phyloP scores from a whole-genome alignment of 2,797 vertebrate species.

The Pseudochaenichthys georgianus region DNA sequence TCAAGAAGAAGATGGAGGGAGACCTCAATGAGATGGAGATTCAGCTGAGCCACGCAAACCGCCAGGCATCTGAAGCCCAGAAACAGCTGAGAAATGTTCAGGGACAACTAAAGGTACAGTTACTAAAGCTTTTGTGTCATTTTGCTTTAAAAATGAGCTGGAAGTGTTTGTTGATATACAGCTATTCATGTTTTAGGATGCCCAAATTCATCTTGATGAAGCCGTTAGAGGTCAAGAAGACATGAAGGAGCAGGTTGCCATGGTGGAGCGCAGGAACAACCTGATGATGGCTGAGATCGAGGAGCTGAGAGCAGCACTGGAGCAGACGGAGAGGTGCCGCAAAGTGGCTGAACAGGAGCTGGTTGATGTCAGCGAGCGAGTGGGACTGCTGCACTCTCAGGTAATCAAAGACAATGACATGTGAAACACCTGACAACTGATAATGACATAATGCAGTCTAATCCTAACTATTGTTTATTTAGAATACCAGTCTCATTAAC shows the following conservation, averaged over 20 bases:
- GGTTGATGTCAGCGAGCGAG: conserved; percentile 85
- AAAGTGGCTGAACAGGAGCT: conserved; percentile 91
- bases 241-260: conserved; percentile 90
- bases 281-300: conserved; percentile 90
- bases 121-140: not conserved
- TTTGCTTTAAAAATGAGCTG: conserved; percentile 46
- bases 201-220: conserved; percentile 88
- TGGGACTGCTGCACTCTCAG: conserved; percentile 85
- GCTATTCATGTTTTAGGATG: conserved; percentile 79
- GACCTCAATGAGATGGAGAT: conserved; percentile 93
- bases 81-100: conserved; percentile 90
- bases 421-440: not conserved
- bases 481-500: conserved; percentile 89
- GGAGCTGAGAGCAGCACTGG: conserved; percentile 87
- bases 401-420: conserved; percentile 36
- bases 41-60: conserved; percentile 90
- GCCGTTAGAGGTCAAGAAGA: conserved; percentile 86
- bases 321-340: conserved; percentile 87
- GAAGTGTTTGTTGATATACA: not conserved
- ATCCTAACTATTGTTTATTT: not conserved
- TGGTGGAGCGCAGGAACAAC: conserved; percentile 89
- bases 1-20: conserved; percentile 96
- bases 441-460: not conserved
- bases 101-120: conserved; percentile 88
- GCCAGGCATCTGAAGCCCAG: conserved; percentile 89